Conservation (phyloP, 2,113 vertebrate genomes). For the Xyliphius kryptos region DNA sequence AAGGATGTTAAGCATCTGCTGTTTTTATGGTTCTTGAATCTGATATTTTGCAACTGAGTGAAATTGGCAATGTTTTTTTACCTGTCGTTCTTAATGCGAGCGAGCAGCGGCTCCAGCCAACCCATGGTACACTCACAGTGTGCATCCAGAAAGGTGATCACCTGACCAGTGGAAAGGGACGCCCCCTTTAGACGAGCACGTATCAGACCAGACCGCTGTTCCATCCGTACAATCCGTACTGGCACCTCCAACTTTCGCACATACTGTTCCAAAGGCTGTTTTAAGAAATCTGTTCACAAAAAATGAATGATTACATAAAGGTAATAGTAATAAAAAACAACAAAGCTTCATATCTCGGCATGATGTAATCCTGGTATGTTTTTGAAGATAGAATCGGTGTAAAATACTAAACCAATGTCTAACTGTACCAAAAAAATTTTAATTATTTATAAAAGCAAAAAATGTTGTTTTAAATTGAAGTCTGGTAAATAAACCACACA, state of each 20-base stretch:
- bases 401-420: no score
- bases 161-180: slow-evolving; percentile 90
- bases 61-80: slow-evolving; percentile 45
- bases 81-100: slow-evolving; percentile 93
- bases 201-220: slow-evolving; percentile 94
- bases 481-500: no score
- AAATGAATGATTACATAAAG: slow-evolving; percentile 12
- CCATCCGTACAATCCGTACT: slow-evolving; percentile 92
- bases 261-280: slow-evolving; percentile 87
- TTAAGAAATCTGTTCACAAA: slow-evolving; percentile 79
- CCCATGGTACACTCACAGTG: slow-evolving; percentile 96
- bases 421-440: no score
- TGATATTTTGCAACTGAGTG: no score
- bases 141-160: slow-evolving; percentile 96
- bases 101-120: slow-evolving; percentile 92
- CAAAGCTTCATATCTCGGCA: no score
- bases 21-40: no score
- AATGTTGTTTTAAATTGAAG: no score
- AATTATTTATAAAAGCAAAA: no score
- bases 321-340: no score
- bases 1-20: no score
- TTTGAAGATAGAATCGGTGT: no score
- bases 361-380: no score
- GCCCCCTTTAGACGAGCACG: slow-evolving; percentile 93
- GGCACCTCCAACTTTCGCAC: slow-evolving; percentile 86